Conservation (phyloP, 1,140 invertebrate species). For the Anagrus nilaparvatae region DNA sequence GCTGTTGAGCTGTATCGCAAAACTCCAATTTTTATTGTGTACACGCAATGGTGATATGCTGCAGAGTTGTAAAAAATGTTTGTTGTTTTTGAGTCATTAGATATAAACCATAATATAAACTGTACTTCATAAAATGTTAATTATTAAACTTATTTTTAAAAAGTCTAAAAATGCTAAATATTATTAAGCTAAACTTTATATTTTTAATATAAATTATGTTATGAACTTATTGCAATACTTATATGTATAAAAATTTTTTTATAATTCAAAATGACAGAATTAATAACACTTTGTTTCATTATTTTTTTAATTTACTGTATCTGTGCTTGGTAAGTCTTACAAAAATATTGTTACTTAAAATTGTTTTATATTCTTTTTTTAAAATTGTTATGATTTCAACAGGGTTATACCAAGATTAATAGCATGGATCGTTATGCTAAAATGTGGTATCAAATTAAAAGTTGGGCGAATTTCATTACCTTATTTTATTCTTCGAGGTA, state of each 20-base stretch:
- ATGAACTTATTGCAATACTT: conserved; percentile 13
- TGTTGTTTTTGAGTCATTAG: too few relatives aligned
- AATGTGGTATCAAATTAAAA: conserved; percentile 54
- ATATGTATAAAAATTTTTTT: conserved; percentile 11
- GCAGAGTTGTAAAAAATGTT: too few relatives aligned
- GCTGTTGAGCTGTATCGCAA: too few relatives aligned
- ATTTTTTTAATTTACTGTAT: conserved; percentile 34
- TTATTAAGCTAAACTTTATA: too few relatives aligned
- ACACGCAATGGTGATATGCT: too few relatives aligned
- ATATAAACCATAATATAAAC: too few relatives aligned
- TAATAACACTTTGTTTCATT: conserved; percentile 31
- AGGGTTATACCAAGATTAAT: conserved; percentile 57
- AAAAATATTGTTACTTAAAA: conserved; percentile 2
- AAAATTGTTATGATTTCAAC: conserved; percentile 18
- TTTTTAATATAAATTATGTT: too few relatives aligned
- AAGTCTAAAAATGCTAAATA: too few relatives aligned
- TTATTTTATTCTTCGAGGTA: conserved; percentile 56
- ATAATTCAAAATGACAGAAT: conserved; percentile 28
- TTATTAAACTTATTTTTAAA: too few relatives aligned
- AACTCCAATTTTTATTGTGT: too few relatives aligned
- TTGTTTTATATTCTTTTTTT: conserved; percentile 11
- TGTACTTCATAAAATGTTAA: too few relatives aligned
- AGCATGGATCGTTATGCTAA: conserved; percentile 56
- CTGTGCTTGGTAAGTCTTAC: conserved; percentile 32
- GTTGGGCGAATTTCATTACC: conserved; percentile 58